Percentiles rank a stretch among this genome's conserved stretches.
Conservation (phyloP, 1,140 invertebrate genomes). For the Pseudomyrmex concolor region DNA sequence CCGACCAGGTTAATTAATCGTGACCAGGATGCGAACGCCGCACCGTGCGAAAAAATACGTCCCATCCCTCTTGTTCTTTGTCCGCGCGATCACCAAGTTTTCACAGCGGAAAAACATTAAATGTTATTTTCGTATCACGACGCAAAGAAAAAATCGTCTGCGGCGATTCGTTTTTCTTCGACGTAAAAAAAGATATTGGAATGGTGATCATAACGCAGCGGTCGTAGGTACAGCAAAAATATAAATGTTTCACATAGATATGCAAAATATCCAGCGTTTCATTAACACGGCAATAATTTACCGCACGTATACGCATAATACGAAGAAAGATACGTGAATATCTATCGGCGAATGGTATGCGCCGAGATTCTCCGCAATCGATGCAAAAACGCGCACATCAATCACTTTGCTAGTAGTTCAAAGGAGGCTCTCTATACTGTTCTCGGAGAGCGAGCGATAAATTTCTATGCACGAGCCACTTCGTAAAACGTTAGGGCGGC, state of each 20-base stretch:
- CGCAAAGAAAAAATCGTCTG: not conserved
- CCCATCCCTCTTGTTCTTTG: not conserved
- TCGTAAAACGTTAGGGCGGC: conserved; percentile 25
- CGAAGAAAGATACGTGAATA: not conserved
- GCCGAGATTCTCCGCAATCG: not conserved
- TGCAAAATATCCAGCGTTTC: not conserved
- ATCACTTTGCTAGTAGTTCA: not conserved
- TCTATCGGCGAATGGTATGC: not conserved
- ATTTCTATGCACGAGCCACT: conserved; percentile 4
- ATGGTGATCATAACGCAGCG: not conserved
- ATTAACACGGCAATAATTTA: conserved; percentile 53
- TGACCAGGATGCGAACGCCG: conserved; percentile 55
- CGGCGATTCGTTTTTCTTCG: conserved; percentile 6
- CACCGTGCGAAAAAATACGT: conserved; percentile 59
- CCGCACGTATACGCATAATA: not conserved
- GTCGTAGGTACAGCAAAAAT: conserved; percentile 15
- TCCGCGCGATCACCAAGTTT: not conserved
- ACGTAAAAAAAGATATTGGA: conserved; percentile 29
- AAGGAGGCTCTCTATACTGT: not conserved
- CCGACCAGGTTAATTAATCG: conserved; percentile 67
- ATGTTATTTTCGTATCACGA: conserved; percentile 25
- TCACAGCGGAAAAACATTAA: not conserved
- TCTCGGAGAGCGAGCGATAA: conserved; percentile 25
- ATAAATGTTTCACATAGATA: not conserved
- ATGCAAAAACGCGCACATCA: conserved; percentile 15